A percentile compares a stretch with the other conserved stretches of the same genome.
Evolutionary conservation across 2,113 vertebrate species (phyloP).

Genomic region (Raja brachyura): DNA sequence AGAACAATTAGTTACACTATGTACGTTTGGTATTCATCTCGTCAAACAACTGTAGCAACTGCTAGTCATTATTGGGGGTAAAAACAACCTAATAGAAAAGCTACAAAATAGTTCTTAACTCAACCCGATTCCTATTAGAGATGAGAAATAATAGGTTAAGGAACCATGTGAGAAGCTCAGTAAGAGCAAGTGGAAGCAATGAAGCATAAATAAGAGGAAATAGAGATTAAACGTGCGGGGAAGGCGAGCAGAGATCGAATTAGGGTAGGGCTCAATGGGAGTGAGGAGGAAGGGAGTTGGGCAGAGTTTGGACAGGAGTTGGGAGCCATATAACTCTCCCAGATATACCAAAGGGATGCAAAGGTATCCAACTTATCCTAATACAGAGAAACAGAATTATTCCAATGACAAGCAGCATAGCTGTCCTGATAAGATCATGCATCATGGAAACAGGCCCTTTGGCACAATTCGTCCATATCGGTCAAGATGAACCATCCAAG

Average conservation of each 20-base stretch:
- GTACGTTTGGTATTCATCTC: not conserved
- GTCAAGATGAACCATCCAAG: too few relatives aligned
- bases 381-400: not conserved
- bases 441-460: too few relatives aligned
- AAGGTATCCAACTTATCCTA: not conserved
- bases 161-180: not conserved
- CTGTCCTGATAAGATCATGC: not conserved
- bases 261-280: too few relatives aligned
- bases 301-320: not conserved
- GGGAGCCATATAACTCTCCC: too few relatives aligned
- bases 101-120: not conserved
- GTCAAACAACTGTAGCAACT: not conserved
- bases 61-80: not conserved
- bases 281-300: too few relatives aligned
- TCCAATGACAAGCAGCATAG: not conserved
- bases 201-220: not conserved
- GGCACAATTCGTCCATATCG: too few relatives aligned
- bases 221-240: not conserved
- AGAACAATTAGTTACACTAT: not conserved
- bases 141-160: slow-evolving; percentile 7
- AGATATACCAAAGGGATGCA: not conserved
- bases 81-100: not conserved
- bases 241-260: not conserved
- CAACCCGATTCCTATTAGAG: not conserved
- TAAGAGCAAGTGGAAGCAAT: not conserved